Evolutionary conservation across 2,113 vertebrate species (phyloP), one percentile per base, ranked within the genome.

Genomic region (Lamprotornis superbus): DNA sequence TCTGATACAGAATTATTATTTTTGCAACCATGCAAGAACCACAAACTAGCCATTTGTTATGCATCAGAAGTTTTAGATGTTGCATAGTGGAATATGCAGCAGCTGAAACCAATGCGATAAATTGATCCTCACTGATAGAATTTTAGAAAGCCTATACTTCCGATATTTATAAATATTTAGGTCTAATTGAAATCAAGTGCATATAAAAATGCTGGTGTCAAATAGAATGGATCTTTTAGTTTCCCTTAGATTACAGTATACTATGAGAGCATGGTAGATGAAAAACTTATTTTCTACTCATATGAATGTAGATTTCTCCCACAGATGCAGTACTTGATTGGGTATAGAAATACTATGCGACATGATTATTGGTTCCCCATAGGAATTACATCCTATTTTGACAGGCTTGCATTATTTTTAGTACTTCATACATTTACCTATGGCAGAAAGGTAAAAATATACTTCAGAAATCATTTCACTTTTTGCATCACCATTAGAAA

Each of bases 171-270:
- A 83, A 95, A 92, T 85, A 82, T 78, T 78, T 53, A 73, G 18
- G 30, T 35, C 42, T 95, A 95, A 90, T 75, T 96, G 83, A 97
- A 96, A 94, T 95, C 40, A 96, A 94, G 68, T 92, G 50, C 88
- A 55, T 65, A 63, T 90, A 74, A 94, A 97, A 96, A 81, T 64
- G 7, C 89, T 76, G 33, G 27, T 71, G 59, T 83, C 55, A 71
- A 63, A 60, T 59, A 96, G 33, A 91, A 70, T 33, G 20, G 56
- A 73, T 46, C 81, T 27, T 33, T 93, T 74, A 31, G 30, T 96
- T 95, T 95, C 74, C 12, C 74, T 86, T 93, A 92, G 67, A 67
- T 83, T 94, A 69, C 71, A 63, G 27, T 30, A 49, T 94, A 53
- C 40, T 93, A 25, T 83, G 84, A 93, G 87, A 97, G 75, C n/a